Evolutionary conservation across 1,140 invertebrate species (phyloP).

Genomic region (Lamellibrachia luymesi): DNA sequence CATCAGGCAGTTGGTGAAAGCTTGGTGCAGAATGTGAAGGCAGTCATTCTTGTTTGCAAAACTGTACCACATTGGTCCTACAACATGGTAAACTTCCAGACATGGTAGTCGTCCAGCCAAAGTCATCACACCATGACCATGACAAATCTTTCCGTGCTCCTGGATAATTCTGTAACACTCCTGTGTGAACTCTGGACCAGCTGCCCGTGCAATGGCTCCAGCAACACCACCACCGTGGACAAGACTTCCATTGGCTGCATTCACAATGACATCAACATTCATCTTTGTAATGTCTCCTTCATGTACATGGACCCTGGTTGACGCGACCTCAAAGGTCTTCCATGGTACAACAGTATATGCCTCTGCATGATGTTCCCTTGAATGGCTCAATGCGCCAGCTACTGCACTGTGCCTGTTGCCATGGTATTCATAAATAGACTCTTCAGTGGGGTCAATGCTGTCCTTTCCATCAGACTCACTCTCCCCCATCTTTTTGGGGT

Average conservation of each 20-base stretch:
- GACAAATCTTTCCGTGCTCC: not conserved
- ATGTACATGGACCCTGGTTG: conserved; percentile 8
- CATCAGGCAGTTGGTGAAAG: not conserved
- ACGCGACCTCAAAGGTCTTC: not conserved
- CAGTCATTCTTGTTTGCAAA: not conserved
- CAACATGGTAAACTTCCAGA: not conserved
- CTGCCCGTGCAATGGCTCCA: conserved; percentile 67
- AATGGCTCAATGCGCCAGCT: not conserved
- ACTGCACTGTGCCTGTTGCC: not conserved
- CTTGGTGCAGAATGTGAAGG: no score
- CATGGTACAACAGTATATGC: not conserved
- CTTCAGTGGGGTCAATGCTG: not conserved
- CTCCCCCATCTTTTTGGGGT: not conserved
- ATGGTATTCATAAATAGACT: not conserved
- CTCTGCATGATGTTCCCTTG: not conserved
- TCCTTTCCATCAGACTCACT: not conserved
- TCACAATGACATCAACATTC: conserved; percentile 85
- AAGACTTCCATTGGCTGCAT: conserved; percentile 79
- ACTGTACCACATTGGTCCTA: not conserved
- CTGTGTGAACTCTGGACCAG: not conserved
- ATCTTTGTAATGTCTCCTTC: conserved; percentile 78
- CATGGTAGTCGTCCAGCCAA: not conserved
- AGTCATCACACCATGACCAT: not conserved
- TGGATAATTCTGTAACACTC: not conserved
- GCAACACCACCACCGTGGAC: conserved; percentile 80